Evolutionary conservation across 1,140 invertebrate species (phyloP).

Genomic region (Episyrphus balteatus): DNA sequence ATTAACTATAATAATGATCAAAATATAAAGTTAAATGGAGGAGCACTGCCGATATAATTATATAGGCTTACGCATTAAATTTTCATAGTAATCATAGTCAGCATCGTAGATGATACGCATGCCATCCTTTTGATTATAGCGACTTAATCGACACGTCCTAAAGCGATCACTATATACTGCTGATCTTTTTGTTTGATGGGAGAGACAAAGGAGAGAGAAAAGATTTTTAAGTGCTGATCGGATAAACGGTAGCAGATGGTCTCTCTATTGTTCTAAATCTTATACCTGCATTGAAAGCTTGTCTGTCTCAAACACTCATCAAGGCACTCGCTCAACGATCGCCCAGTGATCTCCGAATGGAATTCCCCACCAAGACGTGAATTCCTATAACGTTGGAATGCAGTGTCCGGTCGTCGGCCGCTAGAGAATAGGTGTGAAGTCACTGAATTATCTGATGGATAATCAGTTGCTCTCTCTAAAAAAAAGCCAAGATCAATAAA

Average conservation of each 20-base stretch:
- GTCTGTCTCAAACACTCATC: constrained; percentile 79
- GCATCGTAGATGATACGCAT: constrained; percentile 79
- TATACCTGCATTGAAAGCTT: constrained; percentile 63
- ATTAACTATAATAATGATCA: constrained; percentile 19
- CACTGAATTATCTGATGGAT: constrained; percentile 63
- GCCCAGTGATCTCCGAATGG: constrained; percentile 77
- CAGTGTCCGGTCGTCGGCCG: constrained; percentile 69
- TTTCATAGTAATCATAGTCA: constrained; percentile 86
- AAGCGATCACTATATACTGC: constrained; percentile 78
- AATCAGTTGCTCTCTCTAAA: constrained; percentile 63
- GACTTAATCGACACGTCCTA: constrained; percentile 69
- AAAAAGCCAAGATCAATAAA: not conserved
- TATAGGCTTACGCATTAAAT: constrained; percentile 76
- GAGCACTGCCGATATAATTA: not conserved
- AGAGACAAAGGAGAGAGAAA: constrained; percentile 8
- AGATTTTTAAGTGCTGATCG: not conserved
- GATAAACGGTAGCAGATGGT: too few relatives aligned
- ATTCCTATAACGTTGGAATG: constrained; percentile 78
- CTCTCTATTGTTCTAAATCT: constrained; percentile 19
- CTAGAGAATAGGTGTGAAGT: constrained; percentile 70
- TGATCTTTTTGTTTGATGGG: constrained; percentile 50
- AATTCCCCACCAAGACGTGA: constrained; percentile 73
- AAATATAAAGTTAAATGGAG: not conserved
- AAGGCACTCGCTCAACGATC: constrained; percentile 75
- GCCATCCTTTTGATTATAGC: constrained; percentile 78